Conservation (phyloP, 2,113 vertebrate genomes). For the Typhlomys cinereus region DNA sequence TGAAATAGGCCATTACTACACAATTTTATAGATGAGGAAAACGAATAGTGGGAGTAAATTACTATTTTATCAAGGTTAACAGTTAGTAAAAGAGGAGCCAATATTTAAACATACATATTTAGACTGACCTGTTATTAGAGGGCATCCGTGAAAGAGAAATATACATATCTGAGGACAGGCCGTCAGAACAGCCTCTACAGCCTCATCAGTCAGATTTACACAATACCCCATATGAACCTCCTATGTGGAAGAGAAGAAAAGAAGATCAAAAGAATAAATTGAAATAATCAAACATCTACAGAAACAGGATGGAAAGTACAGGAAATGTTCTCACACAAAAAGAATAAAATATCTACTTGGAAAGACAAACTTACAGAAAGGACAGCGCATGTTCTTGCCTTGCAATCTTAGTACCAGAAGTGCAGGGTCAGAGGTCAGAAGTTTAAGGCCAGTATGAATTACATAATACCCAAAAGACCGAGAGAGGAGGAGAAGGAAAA, state of each 20-base stretch:
- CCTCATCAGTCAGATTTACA: constrained; percentile 87
- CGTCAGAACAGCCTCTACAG: constrained; percentile 88
- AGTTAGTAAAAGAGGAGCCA: constrained; percentile 9
- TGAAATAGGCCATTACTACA: background rate
- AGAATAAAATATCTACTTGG: background rate
- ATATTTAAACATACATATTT: background rate
- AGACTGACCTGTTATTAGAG: constrained; percentile 89
- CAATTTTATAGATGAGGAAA: background rate
- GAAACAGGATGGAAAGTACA: background rate
- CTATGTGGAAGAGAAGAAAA: constrained; percentile 72
- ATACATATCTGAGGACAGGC: constrained; percentile 89
- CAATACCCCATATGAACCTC: constrained; percentile 92
- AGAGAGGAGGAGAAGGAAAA: background rate
- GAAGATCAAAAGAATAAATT: background rate
- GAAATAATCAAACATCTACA: too few species aligned
- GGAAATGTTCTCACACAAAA: background rate
- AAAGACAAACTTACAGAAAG: background rate
- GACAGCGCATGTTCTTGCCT: too few species aligned
- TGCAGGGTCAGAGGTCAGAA: too few species aligned
- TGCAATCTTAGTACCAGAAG: too few species aligned
- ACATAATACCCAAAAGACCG: background rate
- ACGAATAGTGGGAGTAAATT: background rate
- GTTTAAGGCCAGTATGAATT: background rate
- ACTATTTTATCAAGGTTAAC: background rate
- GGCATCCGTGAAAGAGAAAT: constrained; percentile 91